phyloP scores from a whole-genome alignment of 2,113 vertebrate species.

The Mustela lutreola region DNA sequence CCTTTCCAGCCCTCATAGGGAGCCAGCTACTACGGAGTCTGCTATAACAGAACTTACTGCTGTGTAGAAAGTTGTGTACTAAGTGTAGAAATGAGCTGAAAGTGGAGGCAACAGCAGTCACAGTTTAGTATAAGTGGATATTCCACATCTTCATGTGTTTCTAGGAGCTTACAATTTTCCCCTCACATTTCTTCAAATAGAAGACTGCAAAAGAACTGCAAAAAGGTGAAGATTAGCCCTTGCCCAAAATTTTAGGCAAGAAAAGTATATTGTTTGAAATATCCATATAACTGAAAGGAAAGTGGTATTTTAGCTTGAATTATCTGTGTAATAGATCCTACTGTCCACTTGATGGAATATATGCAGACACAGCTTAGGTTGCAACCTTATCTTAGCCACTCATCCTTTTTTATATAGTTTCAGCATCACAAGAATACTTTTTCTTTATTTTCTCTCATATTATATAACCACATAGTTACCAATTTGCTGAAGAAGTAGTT shows the following conservation, averaged over 20 bases:
- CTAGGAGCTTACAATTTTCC: neutral
- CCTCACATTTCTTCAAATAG: neutral
- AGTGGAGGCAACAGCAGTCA: neutral
- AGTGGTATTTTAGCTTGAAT: slow-evolving; percentile 33
- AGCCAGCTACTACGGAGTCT: neutral
- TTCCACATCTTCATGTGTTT: neutral
- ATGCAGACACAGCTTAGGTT: slow-evolving; percentile 6
- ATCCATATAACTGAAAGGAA: slow-evolving; percentile 4
- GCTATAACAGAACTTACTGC: neutral
- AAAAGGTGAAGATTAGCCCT: neutral
- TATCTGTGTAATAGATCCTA: slow-evolving; percentile 29
- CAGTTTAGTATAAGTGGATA: neutral
- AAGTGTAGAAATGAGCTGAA: neutral
- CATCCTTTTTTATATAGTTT: slow-evolving; percentile 58
- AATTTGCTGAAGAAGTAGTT: slow-evolving; percentile 75
- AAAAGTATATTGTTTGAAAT: slow-evolving; percentile 44
- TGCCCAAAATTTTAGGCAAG: slow-evolving; percentile 29
- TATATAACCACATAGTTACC: slow-evolving; percentile 51
- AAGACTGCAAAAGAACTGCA: neutral
- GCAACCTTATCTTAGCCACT: neutral
- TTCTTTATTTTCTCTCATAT: slow-evolving; percentile 18
- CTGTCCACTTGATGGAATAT: slow-evolving; percentile 1
- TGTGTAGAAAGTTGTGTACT: neutral
- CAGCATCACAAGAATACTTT: slow-evolving; percentile 25
- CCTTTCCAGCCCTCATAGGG: neutral